Evolutionary conservation across 1,140 invertebrate genomes (phyloP).

Genomic region (Fopius arisanus): DNA sequence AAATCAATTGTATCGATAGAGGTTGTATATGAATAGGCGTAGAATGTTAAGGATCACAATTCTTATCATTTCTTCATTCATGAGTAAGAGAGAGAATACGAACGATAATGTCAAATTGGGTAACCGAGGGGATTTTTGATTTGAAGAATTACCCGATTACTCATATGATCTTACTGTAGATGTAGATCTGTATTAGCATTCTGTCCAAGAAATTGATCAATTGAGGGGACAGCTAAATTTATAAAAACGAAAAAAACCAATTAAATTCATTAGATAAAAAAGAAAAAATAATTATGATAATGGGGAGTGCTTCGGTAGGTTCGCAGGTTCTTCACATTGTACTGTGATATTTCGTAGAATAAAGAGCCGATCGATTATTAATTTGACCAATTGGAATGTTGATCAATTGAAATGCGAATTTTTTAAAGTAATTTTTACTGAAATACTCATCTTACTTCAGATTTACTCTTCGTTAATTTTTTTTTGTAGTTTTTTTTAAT

Average conservation of each 20-base stretch:
- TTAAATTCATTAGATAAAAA: too few relatives aligned
- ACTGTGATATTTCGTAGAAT: constrained; percentile 58
- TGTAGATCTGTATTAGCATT: constrained; percentile 56
- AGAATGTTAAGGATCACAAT: constrained; percentile 51
- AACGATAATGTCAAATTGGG: neutral
- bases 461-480: neutral
- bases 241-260: too few relatives aligned
- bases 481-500: neutral
- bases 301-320: constrained; percentile 48
- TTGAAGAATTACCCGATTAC: neutral
- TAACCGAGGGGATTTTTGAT: neutral
- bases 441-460: too few relatives aligned
- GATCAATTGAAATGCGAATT: neutral
- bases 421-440: neutral
- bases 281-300: neutral
- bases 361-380: constrained; percentile 38
- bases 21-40: constrained; percentile 60
- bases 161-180: constrained; percentile 56
- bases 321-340: constrained; percentile 48
- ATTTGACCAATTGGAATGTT: neutral
- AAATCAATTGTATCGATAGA: constrained; percentile 56
- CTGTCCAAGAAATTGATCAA: constrained; percentile 46
- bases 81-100: neutral
- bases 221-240: constrained; percentile 37
- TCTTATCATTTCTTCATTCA: neutral